These are phyloP conservation scores for Hemithea aestivaria DNA, from an alignment of 2,888 invertebrate species.

Conservation along the genomic window DNA sequence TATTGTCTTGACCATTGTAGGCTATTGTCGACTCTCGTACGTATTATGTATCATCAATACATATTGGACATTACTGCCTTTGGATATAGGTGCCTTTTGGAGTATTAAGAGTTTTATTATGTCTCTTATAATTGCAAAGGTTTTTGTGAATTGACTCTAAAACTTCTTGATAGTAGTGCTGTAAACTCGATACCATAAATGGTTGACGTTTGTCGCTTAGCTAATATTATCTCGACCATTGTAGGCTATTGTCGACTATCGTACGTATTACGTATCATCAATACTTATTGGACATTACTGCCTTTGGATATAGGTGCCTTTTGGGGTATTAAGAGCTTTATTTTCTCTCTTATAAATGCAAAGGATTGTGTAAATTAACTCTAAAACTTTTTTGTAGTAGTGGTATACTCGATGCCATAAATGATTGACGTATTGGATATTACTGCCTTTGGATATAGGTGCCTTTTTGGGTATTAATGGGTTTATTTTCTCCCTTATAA, in stretches of 20 bases:
- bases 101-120: too few relatives aligned
- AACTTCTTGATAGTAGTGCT: conserved; percentile 12
- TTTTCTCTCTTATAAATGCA: too few relatives aligned
- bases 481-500: too few relatives aligned
- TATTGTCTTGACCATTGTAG: conserved; percentile 32
- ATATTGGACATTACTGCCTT: conserved; percentile 22
- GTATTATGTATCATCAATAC: conserved; percentile 32
- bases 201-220: conserved; percentile 23
- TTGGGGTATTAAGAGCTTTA: too few relatives aligned
- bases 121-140: too few relatives aligned
- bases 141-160: too few relatives aligned
- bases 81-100: too few relatives aligned
- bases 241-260: conserved; percentile 25
- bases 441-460: neutral
- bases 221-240: conserved; percentile 36
- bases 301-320: too few relatives aligned
- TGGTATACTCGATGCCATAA: conserved; percentile 13
- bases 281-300: conserved; percentile 27
- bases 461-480: too few relatives aligned
- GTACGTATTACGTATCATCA: too few relatives aligned
- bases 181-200: conserved; percentile 16
- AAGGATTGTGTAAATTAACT: too few relatives aligned
- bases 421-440: conserved; percentile 28
- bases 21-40: conserved; percentile 25
- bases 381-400: too few relatives aligned